Conservation (phyloP, 2,888 invertebrate species). For the Protonemura montana region DNA sequence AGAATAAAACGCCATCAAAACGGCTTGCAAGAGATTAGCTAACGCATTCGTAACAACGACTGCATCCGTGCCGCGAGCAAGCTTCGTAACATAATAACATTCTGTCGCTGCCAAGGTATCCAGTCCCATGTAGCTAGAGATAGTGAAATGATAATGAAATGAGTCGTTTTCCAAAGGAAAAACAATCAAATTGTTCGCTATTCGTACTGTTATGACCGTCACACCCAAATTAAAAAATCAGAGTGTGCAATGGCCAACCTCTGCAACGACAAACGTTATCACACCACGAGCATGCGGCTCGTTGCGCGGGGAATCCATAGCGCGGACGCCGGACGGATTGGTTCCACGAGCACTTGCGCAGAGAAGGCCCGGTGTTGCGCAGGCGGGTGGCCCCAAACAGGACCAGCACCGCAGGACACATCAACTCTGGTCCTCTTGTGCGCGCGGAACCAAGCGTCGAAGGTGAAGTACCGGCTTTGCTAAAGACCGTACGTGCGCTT, state of each 20-base stretch:
- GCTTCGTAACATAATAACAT: too few species aligned
- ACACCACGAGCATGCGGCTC: background rate
- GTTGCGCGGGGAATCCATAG: background rate
- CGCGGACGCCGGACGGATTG: background rate
- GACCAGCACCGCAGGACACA: background rate
- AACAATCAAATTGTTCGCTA: too few species aligned
- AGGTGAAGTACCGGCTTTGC: background rate
- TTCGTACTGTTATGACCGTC: too few species aligned
- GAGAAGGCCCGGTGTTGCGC: background rate
- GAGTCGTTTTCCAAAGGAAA: too few species aligned
- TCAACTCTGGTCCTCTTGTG: background rate
- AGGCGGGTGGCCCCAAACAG: background rate
- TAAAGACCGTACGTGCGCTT: background rate
- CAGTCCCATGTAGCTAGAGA: too few species aligned
- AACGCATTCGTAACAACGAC: background rate
- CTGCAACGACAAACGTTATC: too few species aligned
- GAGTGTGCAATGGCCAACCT: too few species aligned
- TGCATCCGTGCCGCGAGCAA: background rate
- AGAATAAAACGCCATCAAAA: background rate
- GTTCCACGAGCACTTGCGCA: background rate
- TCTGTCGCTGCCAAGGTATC: too few species aligned
- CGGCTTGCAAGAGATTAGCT: background rate
- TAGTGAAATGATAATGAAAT: too few species aligned
- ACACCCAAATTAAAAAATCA: too few species aligned
- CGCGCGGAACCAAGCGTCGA: background rate